Evolutionary conservation across 1,140 invertebrate species (phyloP).

Genomic region (Eufriesea mexicana): DNA sequence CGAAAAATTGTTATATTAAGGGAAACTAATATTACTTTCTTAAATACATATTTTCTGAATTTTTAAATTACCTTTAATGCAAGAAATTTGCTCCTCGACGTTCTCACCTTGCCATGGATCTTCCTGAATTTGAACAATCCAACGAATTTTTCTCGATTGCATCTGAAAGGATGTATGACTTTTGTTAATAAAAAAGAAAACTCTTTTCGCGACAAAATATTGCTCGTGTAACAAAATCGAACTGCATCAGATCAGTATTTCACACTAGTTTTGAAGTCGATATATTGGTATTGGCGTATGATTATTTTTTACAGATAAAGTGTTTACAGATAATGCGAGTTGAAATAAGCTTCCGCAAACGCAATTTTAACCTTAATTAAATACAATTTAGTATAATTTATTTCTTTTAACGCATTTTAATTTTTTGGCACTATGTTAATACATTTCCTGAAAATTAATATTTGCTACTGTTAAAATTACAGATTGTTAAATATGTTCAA

Average conservation of each 20-base stretch:
- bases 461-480: neutral
- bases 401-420: neutral
- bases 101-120: slow-evolving; percentile 77
- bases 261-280: slow-evolving; percentile 49
- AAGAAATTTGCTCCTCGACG: slow-evolving; percentile 82
- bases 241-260: slow-evolving; percentile 53
- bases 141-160: slow-evolving; percentile 80
- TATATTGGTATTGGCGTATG: slow-evolving; percentile 46
- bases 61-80: slow-evolving; percentile 80
- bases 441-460: neutral
- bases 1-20: no score
- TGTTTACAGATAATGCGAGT: slow-evolving; percentile 51
- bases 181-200: neutral
- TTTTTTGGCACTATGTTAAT: neutral
- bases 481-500: neutral
- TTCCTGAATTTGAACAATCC: slow-evolving; percentile 82
- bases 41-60: neutral
- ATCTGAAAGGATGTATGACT: slow-evolving; percentile 55
- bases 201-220: neutral
- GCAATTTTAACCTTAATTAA: neutral
- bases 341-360: slow-evolving; percentile 21
- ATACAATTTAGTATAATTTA: neutral
- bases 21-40: neutral
- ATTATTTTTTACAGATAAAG: slow-evolving; percentile 62
- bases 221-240: neutral